Percentiles rank a stretch among this genome's conserved stretches.
These are phyloP conservation scores for Caenorhabditis sp. DNA, from an alignment of 2,888 invertebrate species.

Conservation along the genomic window DNA sequence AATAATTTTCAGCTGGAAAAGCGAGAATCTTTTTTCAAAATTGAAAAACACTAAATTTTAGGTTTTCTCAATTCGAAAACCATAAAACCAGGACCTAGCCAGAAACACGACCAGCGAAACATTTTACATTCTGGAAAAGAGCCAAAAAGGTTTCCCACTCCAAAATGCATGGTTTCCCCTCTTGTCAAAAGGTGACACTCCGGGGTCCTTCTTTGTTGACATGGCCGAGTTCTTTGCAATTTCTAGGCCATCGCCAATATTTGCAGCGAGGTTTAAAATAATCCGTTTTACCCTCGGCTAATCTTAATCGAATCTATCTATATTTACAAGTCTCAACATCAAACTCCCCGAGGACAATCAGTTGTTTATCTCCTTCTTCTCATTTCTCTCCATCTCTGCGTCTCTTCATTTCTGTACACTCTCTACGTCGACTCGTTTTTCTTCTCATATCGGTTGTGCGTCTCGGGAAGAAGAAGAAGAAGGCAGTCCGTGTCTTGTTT, in stretches of 20 bases:
- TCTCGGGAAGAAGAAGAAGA: no score
- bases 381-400: slow-evolving; percentile 23
- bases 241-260: slow-evolving; percentile 28
- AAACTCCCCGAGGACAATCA: slow-evolving; percentile 41
- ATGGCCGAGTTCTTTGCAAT: slow-evolving; percentile 15
- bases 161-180: slow-evolving; percentile 9
- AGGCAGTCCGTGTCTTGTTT: slow-evolving; percentile 17
- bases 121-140: neutral
- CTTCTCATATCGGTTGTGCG: slow-evolving; percentile 1
- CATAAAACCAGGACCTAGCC: neutral
- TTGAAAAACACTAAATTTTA: no score
- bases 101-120: neutral
- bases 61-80: neutral
- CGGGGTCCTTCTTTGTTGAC: no score
- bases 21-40: no score
- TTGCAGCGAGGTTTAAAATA: slow-evolving; percentile 27
- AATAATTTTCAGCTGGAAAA: no score
- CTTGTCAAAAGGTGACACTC: slow-evolving; percentile 10
- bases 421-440: slow-evolving; percentile 3
- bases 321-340: neutral
- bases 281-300: neutral
- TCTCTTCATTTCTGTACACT: slow-evolving; percentile 8
- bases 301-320: slow-evolving; percentile 15
- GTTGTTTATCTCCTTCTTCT: slow-evolving; percentile 52
- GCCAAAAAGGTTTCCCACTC: slow-evolving; percentile 7